phyloP scores from a whole-genome alignment of 1,140 invertebrate genomes.

The Papilio machaon region DNA sequence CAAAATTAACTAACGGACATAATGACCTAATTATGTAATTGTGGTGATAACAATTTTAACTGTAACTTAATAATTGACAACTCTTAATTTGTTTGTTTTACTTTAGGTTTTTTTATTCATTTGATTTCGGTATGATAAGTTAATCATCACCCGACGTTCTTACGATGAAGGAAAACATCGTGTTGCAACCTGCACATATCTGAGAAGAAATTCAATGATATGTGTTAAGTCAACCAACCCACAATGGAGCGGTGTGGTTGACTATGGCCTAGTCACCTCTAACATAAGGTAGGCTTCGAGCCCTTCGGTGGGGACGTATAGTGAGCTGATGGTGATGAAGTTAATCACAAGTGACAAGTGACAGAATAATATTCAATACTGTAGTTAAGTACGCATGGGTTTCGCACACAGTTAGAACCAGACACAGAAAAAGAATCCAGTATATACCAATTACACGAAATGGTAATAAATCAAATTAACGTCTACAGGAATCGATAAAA shows the following conservation, averaged over 20 bases:
- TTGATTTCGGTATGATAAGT: background rate
- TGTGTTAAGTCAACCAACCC: too few relatives aligned
- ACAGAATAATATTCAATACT: background rate
- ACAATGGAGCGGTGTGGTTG: too few relatives aligned
- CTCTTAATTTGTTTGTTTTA: background rate
- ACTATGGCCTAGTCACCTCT: too few relatives aligned
- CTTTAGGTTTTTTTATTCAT: background rate
- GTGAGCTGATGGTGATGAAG: too few relatives aligned
- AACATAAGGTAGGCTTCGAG: too few relatives aligned
- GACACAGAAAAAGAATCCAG: background rate
- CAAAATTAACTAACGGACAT: background rate
- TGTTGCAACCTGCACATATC: too few relatives aligned
- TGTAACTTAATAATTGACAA: background rate
- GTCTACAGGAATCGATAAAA: background rate
- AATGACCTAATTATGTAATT: conserved; percentile 15
- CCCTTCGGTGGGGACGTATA: too few relatives aligned
- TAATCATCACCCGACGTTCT: too few relatives aligned
- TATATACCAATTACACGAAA: background rate
- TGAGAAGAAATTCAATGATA: too few relatives aligned
- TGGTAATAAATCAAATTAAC: background rate
- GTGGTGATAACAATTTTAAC: background rate
- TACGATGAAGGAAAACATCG: too few relatives aligned
- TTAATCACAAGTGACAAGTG: background rate
- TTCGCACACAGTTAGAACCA: background rate
- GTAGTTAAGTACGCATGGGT: too few relatives aligned